Base-by-base conservation (phyloP, 2,888 invertebrate genomes). In the Biston betularia region DNA sequence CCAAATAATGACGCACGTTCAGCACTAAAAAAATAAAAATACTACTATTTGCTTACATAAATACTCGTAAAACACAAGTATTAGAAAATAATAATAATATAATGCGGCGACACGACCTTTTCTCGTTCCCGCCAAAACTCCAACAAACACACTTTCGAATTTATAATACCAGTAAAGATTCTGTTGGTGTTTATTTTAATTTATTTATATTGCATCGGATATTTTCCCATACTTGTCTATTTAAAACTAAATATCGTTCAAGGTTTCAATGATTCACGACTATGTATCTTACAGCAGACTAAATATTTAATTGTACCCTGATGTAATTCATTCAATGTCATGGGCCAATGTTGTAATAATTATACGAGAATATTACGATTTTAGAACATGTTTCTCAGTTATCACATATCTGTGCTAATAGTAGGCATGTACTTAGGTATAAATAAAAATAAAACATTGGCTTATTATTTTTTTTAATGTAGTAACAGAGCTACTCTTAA, bases 291-390 rank as follows among this genome's bases (percentile, higher is more conserved):
- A 50, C 61, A 69, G 55, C 15, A 63, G 35, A 11, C 49, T 56
- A 45, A 35, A 49, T 63, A 46, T 58, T 46, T 68, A 71, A 69
- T 69, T 54, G 58, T 62, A 15, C 46, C 52, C 34, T 42, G 60
- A 67, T 63, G 57, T 63, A 45, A 72, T 63, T 61, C 33, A 9
- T 64, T 65, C 74, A 74, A 74, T 71, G 71, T 66, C 70, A 67
- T 48, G 66, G 65, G 0, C 58, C 38, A 49, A 48, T 57, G 46
- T 45, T 56, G 44, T 56, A 11, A 57, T 57, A 48, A 38, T 45
- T 57, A 12, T 15, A 14, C 11, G 3, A 15, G 5, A 46, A 46
- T 35, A 52, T 35, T 4, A 49, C 33, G 33, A 33, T 52, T 52
- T 52, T 14, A 46, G 46, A 46, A 15, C 46, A 14, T 14, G 15